Percentiles rank a stretch among this genome's conserved stretches.
phyloP scores from a whole-genome alignment of 2,888 invertebrate genomes.

The Digitonthophagus gazella region DNA sequence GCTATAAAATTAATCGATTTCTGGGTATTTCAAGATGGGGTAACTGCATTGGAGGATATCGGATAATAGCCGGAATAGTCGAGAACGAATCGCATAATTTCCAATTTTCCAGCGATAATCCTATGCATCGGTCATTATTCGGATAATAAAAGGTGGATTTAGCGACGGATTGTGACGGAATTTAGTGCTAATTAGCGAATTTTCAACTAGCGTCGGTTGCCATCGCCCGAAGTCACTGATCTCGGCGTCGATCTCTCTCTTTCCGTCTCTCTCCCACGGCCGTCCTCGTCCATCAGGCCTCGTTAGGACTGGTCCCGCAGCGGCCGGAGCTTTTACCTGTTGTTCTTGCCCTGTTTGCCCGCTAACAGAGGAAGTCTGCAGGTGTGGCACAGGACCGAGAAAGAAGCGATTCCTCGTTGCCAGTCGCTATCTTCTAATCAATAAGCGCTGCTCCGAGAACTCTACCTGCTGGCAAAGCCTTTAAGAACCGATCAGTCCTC shows the following conservation, averaged over 20 bases:
- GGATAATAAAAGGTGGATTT: neutral
- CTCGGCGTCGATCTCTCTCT: neutral
- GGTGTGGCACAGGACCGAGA: neutral
- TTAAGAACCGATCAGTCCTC: neutral
- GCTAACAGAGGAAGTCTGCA: neutral
- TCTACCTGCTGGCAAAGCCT: neutral
- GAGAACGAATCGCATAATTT: neutral
- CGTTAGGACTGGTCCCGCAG: neutral
- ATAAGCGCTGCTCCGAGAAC: neutral
- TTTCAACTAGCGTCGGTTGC: neutral
- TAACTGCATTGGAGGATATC: neutral
- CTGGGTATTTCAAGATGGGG: neutral
- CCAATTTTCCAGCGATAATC: neutral
- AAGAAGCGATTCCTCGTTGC: neutral
- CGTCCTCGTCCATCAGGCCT: neutral
- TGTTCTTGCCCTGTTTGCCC: neutral
- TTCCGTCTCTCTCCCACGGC: neutral
- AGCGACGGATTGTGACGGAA: neutral
- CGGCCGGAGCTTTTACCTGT: neutral
- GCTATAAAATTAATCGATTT: neutral
- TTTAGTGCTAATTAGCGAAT: neutral
- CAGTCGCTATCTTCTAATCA: neutral
- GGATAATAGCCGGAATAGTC: neutral
- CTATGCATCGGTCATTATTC: neutral
- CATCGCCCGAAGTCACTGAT: neutral